Percentiles rank a stretch among this genome's conserved stretches.
Conservation (phyloP, 2,888 invertebrate genomes). For the Nyleta sp. region DNA sequence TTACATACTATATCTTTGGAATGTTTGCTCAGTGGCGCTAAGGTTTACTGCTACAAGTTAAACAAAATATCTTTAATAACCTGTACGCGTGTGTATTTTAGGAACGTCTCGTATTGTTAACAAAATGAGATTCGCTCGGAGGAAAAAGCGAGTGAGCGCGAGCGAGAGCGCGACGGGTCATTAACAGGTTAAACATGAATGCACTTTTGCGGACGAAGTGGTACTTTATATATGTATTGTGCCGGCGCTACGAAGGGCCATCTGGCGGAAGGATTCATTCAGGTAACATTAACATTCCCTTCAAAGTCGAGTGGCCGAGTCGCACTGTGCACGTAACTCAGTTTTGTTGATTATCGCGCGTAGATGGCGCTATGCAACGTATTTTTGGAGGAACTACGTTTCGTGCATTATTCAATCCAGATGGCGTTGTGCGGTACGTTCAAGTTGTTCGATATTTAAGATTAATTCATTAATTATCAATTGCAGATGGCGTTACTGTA, state of each 20-base stretch:
- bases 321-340: background rate
- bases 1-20: slow-evolving; percentile 48
- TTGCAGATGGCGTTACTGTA: too few species aligned
- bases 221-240: slow-evolving; percentile 3
- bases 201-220: slow-evolving; percentile 14
- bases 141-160: background rate
- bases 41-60: slow-evolving; percentile 50
- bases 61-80: slow-evolving; percentile 61
- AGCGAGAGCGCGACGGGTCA: slow-evolving; percentile 2
- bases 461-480: too few species aligned
- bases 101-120: slow-evolving; percentile 32
- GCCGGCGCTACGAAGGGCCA: slow-evolving; percentile 10
- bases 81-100: slow-evolving; percentile 41
- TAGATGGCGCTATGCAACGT: slow-evolving; percentile 12
- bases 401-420: background rate
- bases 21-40: slow-evolving; percentile 49
- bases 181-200: slow-evolving; percentile 33
- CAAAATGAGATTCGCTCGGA: slow-evolving; percentile 31
- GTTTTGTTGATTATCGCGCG: background rate
- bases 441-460: too few species aligned
- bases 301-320: background rate
- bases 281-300: background rate
- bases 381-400: background rate
- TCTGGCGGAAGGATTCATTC: slow-evolving; percentile 14
- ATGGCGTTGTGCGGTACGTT: background rate